Conservation (phyloP, 2,888 invertebrate species). For the Halocaridina rubra region DNA sequence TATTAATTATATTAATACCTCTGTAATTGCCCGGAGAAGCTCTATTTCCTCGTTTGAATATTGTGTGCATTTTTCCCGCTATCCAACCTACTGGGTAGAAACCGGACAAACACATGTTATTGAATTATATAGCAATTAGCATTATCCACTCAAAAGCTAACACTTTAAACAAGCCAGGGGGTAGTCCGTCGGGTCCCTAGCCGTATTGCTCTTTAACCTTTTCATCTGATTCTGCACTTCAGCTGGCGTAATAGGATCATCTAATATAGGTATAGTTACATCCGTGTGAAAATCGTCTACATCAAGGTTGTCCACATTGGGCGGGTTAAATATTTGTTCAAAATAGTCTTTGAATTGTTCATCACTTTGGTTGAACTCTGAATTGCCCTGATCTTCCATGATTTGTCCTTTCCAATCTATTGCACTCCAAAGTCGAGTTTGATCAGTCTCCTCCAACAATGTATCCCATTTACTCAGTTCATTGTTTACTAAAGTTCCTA, state of each 20-base stretch:
- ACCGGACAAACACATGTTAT: not conserved
- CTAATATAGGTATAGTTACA: not conserved
- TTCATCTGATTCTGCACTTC: slow-evolving; percentile 1
- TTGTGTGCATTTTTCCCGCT: not conserved
- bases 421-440: no score
- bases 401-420: not conserved
- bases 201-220: no score
- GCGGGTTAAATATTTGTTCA: no score
- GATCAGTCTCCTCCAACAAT: not conserved
- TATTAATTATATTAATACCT: slow-evolving; percentile 2
- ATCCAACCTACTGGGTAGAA: not conserved
- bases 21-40: slow-evolving; percentile 6
- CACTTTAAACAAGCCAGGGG: not conserved
- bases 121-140: slow-evolving; percentile 1
- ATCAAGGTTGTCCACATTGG: not conserved
- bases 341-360: not conserved
- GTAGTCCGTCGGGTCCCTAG: not conserved
- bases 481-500: not conserved
- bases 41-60: not conserved
- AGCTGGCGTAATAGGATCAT: not conserved
- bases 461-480: not conserved
- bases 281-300: not conserved
- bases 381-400: not conserved
- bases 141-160: slow-evolving; percentile 11
- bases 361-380: not conserved